A percentile compares a stretch with the other conserved stretches of the same genome.
Evolutionary conservation across 2,113 vertebrate species (phyloP).

Genomic region (Stomatorhinus ivindoensis): DNA sequence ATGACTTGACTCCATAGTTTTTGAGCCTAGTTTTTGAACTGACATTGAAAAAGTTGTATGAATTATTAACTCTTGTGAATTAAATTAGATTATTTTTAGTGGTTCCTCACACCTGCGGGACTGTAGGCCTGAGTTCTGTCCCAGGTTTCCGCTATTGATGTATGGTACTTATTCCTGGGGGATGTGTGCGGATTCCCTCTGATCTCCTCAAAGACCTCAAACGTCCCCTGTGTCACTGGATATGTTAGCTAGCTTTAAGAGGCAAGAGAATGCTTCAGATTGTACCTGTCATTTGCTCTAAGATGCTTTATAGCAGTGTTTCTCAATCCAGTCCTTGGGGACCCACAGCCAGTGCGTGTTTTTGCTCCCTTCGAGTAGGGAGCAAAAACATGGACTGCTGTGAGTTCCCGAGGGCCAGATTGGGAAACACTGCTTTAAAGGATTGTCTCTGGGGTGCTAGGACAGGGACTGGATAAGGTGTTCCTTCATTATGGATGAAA

Average conservation of each 20-base stretch:
- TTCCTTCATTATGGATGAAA: not conserved
- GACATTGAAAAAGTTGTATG: not conserved
- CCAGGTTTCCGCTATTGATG: not conserved
- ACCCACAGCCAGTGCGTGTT: not conserved
- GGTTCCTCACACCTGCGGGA: not conserved
- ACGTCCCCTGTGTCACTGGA: not conserved
- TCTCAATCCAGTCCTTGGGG: not conserved
- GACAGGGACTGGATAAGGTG: not conserved
- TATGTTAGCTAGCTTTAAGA: not conserved
- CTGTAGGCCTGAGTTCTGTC: not conserved
- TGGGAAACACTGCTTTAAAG: not conserved
- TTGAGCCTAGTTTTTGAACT: not conserved
- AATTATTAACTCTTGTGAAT: not conserved
- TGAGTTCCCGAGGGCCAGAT: not conserved
- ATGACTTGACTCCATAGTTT: not conserved
- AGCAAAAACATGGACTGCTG: no score
- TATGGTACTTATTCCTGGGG: not conserved
- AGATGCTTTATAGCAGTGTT: not conserved
- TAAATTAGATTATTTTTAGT: not conserved
- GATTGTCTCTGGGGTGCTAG: not conserved
- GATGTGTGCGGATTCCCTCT: not conserved
- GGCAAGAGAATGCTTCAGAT: not conserved
- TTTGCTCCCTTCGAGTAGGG: not conserved
- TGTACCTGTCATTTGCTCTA: not conserved
- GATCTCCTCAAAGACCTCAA: not conserved